A percentile compares a stretch with the other conserved stretches of the same genome.
These are phyloP conservation scores for Muscicapa adusta DNA, from an alignment of 2,113 vertebrate species.

Conservation along the genomic window DNA sequence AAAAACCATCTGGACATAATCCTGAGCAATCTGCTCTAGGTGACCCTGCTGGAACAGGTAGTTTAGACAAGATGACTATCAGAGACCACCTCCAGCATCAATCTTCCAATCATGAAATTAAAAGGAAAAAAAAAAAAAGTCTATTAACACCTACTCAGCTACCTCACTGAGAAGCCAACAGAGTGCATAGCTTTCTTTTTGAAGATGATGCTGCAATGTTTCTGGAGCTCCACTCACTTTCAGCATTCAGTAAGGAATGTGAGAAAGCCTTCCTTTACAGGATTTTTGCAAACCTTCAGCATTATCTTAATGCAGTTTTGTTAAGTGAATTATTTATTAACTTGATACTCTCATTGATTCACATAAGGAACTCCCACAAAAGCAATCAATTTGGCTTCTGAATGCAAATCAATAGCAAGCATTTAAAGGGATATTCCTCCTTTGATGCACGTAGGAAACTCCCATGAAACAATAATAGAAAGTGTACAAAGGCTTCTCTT, in stretches of 20 bases:
- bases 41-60: background rate
- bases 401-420: slow-evolving; percentile 18
- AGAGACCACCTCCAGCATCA: background rate
- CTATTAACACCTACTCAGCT: background rate
- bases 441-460: background rate
- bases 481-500: background rate
- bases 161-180: background rate
- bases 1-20: background rate
- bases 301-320: slow-evolving; percentile 63
- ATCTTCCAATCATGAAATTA: background rate
- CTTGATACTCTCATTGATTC: slow-evolving; percentile 23
- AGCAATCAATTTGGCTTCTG: background rate
- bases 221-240: background rate
- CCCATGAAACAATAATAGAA: background rate
- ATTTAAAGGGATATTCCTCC: slow-evolving; percentile 12
- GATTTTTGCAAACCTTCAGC: slow-evolving; percentile 47
- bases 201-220: background rate
- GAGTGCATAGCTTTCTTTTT: background rate
- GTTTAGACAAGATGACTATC: background rate
- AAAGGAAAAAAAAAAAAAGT: background rate
- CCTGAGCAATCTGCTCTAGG: background rate
- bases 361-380: background rate
- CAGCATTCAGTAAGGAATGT: background rate
- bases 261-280: background rate
- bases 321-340: slow-evolving; percentile 61